A percentile compares a stretch with the other conserved stretches of the same genome.
phyloP scores from a whole-genome alignment of 2,888 invertebrate genomes.

The Hemithea aestivaria region DNA sequence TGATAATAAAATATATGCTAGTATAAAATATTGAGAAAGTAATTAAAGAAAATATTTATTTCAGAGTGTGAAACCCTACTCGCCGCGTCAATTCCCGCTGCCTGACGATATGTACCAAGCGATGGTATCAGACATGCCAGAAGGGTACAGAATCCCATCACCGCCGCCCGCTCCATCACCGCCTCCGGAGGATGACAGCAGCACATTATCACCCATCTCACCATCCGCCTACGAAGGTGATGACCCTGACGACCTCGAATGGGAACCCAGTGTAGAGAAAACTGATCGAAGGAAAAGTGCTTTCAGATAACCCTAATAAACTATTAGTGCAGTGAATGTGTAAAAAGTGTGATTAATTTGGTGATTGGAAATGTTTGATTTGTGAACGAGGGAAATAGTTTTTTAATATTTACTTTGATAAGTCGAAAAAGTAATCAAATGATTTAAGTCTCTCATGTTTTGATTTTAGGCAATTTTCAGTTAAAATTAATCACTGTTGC shows the following conservation, averaged over 20 bases:
- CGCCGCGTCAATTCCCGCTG: conserved; percentile 86
- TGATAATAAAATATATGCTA: no score
- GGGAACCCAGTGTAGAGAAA: conserved; percentile 79
- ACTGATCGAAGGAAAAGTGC: conserved; percentile 46
- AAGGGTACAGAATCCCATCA: conserved; percentile 66
- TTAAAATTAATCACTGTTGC: no score
- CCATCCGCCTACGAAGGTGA: conserved; percentile 81
- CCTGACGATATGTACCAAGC: conserved; percentile 82
- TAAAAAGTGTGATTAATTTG: no score
- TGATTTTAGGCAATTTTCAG: conserved; percentile 1
- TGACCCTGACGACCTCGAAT: conserved; percentile 92
- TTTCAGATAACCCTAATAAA: conserved; percentile 39
- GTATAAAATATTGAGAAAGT: no score
- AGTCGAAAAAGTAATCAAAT: no score
- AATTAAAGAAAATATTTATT: no score
- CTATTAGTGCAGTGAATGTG: no score
- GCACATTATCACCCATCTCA: conserved; percentile 40
- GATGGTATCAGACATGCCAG: conserved; percentile 85
- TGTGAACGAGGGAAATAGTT: no score
- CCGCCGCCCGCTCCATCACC: conserved; percentile 32
- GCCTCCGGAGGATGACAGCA: conserved; percentile 19
- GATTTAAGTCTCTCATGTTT: no score
- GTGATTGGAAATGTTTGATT: no score
- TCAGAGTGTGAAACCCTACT: conserved; percentile 85
- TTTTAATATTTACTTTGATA: no score